Conservation (phyloP, 2,797 vertebrate species). For the Pangasius djambal region DNA sequence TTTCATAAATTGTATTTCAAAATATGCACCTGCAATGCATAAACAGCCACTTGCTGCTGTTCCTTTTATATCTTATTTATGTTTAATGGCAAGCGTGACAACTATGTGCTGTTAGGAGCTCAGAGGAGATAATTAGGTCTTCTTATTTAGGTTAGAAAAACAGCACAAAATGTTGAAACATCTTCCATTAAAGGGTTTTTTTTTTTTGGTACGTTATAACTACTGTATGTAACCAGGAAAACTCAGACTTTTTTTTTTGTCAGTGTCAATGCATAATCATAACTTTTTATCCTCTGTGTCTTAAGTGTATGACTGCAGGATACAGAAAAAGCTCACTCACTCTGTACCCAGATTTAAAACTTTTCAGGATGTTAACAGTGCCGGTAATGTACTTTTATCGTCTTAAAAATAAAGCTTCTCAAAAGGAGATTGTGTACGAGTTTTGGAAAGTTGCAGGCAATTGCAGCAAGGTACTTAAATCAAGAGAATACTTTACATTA, state of each 20-base stretch:
- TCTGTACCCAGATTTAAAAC: background rate
- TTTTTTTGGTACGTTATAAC: background rate
- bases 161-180: background rate
- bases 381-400: background rate
- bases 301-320: background rate
- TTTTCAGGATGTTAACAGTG: background rate
- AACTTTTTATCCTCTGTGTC: background rate
- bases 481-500: background rate
- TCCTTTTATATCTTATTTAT: constrained; percentile 5
- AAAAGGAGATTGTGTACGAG: background rate
- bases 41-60: constrained; percentile 2
- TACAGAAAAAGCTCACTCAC: background rate
- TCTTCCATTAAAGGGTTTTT: background rate
- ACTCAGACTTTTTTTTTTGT: background rate
- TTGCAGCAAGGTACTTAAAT: background rate
- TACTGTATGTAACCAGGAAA: background rate
- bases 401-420: background rate
- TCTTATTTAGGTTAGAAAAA: background rate
- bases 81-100: background rate
- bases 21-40: constrained; percentile 11
- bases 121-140: too few species aligned
- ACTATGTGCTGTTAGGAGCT: too few species aligned
- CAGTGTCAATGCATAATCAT: background rate
- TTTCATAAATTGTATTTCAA: background rate
- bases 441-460: background rate